phyloP scores from a whole-genome alignment of 2,888 invertebrate genomes.

The Trissolcus japonicus region DNA sequence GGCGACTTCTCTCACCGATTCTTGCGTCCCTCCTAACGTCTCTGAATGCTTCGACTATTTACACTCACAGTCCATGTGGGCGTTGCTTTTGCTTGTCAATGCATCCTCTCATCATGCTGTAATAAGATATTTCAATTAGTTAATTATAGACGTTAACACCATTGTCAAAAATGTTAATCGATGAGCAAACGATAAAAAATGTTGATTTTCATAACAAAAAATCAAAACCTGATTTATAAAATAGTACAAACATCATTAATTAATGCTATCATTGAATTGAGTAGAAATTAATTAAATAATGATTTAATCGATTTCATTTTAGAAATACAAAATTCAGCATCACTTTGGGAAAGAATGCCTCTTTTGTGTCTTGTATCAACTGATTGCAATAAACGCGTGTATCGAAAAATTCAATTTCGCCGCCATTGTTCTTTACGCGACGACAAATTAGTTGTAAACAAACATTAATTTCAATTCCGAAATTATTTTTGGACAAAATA shows the following conservation, averaged over 20 bases:
- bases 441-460: slow-evolving; percentile 30
- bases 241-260: too few species aligned
- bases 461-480: slow-evolving; percentile 10
- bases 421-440: slow-evolving; percentile 21
- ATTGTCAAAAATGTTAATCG: too few species aligned
- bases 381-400: slow-evolving; percentile 36
- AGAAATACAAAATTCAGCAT: neutral
- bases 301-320: neutral
- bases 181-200: too few species aligned
- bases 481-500: too few species aligned
- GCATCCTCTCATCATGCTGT: slow-evolving; percentile 59
- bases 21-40: slow-evolving; percentile 33
- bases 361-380: slow-evolving; percentile 20
- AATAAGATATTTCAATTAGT: slow-evolving; percentile 51
- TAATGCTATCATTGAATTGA: too few species aligned
- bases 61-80: slow-evolving; percentile 57
- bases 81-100: slow-evolving; percentile 60
- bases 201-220: too few species aligned
- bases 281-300: too few species aligned
- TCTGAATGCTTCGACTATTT: slow-evolving; percentile 34
- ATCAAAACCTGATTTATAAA: too few species aligned
- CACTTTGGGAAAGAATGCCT: neutral
- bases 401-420: slow-evolving; percentile 30
- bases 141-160: too few species aligned
- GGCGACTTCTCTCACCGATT: slow-evolving; percentile 27